Evolutionary conservation across 2,113 vertebrate genomes (phyloP), one percentile per base, ranked within the genome.

Genomic region (Chlorodrepanis virens): DNA sequence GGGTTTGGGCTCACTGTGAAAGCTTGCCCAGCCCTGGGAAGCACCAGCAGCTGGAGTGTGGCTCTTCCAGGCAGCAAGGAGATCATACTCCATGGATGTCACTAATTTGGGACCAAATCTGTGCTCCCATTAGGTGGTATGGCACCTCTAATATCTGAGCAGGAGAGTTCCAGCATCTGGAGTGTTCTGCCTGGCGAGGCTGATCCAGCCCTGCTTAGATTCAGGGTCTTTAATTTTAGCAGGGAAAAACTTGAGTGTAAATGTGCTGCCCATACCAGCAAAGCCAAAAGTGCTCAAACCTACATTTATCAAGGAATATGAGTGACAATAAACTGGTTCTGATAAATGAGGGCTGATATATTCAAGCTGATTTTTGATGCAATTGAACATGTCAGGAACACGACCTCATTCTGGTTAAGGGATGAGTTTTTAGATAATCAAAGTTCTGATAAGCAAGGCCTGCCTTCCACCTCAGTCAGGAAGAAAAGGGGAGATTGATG

Each of bases 41-140:
- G n/a, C 3, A 3, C 12, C 3, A 56, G 74, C 49, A 68, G 53
- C 24, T 1, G 4, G 17, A 67, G 39, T 24, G 71, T 44, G 12
- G 20, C 23, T 86, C 53, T 29, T 2, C 3, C 17, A 16, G 27
- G 56, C 23, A 60, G 27, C 2, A 6, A 14, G 37, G 20, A n/a
- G 29, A 4, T 15, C 3, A 1, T 0, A 0, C 20, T 11, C 35
- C 2, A 1, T 1, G 8, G 14, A 11, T 18, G 3, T 24, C 11
- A 2, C 35, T 0, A 1, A 33, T 39, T 2, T 61, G 64, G 22
- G 53, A 76, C 7, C 45, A 68, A 47, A 60, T 14, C 61, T 39
- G 3, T 35, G 14, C 6, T 57, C 52, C 49, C 16, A 6, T 19
- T 8, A 47, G 64, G 31, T 76, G 53, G 1, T 47, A n/a, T 65